A percentile compares a stretch with the other conserved stretches of the same genome.
Conservation (phyloP, 35 echinoderm and acorn worm genomes). For the Nesometra sesokonis region DNA sequence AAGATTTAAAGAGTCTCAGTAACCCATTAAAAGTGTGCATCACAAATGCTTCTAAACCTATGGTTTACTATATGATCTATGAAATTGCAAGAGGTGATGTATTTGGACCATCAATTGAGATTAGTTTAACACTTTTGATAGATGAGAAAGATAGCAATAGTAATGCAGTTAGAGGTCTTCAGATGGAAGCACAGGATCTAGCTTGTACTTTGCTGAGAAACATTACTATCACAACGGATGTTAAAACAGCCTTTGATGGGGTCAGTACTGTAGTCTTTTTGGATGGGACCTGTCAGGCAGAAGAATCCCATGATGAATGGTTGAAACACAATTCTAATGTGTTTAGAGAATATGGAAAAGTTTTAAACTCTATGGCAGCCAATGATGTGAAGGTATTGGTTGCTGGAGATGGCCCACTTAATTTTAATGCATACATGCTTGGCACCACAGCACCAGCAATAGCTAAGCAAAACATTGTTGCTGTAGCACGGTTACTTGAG, state of each 20-base stretch:
- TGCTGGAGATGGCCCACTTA: slow-evolving; percentile 61
- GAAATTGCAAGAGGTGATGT: slow-evolving; percentile 78
- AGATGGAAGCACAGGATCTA: slow-evolving; percentile 71
- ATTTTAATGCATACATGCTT: slow-evolving; percentile 83
- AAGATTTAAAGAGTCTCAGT: slow-evolving; percentile 56
- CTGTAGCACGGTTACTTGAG: slow-evolving; percentile 53
- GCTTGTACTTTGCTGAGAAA: slow-evolving; percentile 65
- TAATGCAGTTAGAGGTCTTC: slow-evolving; percentile 32
- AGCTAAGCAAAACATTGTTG: slow-evolving; percentile 68
- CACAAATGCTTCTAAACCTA: slow-evolving; percentile 62
- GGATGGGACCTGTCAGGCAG: slow-evolving; percentile 46
- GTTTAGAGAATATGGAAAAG: slow-evolving; percentile 54
- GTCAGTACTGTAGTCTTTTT: slow-evolving; percentile 62
- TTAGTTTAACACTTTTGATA: slow-evolving; percentile 55
- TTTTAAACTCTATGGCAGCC: slow-evolving; percentile 39
- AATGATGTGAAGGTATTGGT: slow-evolving; percentile 70
- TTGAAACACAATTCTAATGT: slow-evolving; percentile 38
- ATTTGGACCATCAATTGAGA: slow-evolving; percentile 41
- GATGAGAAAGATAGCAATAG: slow-evolving; percentile 18
- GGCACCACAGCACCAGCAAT: slow-evolving; percentile 42
- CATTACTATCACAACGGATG: slow-evolving; percentile 45
- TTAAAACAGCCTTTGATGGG: slow-evolving; percentile 46
- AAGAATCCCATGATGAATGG: slow-evolving; percentile 54
- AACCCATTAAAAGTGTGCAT: slow-evolving; percentile 87
- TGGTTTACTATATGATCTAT: slow-evolving; percentile 70